These are phyloP conservation scores for Morpho achilles DNA, from an alignment of 2,888 invertebrate genomes.

Conservation along the genomic window DNA sequence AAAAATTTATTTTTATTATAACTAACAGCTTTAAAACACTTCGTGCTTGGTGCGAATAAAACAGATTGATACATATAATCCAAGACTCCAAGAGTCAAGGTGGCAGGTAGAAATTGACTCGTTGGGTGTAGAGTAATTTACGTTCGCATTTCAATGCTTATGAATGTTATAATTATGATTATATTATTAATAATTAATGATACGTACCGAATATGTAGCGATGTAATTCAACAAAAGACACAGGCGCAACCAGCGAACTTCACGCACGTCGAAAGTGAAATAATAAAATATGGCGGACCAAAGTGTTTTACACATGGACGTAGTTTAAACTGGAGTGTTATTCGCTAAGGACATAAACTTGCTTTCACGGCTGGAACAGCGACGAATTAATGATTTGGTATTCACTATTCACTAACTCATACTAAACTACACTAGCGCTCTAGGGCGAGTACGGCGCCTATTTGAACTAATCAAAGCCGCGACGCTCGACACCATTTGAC, in stretches of 20 bases:
- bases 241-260: slow-evolving; percentile 50
- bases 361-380: too few species aligned
- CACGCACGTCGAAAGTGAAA: slow-evolving; percentile 64
- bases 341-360: too few species aligned
- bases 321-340: too few species aligned
- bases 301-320: slow-evolving; percentile 38
- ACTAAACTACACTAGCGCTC: too few species aligned
- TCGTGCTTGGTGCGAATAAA: slow-evolving; percentile 38
- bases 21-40: slow-evolving; percentile 23
- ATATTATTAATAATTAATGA: slow-evolving; percentile 33
- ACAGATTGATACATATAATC: slow-evolving; percentile 41
- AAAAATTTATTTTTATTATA: too few species aligned
- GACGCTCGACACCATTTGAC: too few species aligned
- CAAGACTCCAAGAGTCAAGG: slow-evolving; percentile 50
- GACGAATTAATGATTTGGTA: too few species aligned
- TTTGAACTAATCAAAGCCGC: too few species aligned
- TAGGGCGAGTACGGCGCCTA: too few species aligned
- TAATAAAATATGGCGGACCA: slow-evolving; percentile 73
- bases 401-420: too few species aligned
- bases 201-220: slow-evolving; percentile 57
- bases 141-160: not conserved
- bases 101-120: slow-evolving; percentile 41
- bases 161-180: too few species aligned
- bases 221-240: slow-evolving; percentile 47
- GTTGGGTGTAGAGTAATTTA: slow-evolving; percentile 1